These are phyloP conservation scores for Varanus komodoensis DNA, from an alignment of 2,113 vertebrate species.

Conservation along the genomic window DNA sequence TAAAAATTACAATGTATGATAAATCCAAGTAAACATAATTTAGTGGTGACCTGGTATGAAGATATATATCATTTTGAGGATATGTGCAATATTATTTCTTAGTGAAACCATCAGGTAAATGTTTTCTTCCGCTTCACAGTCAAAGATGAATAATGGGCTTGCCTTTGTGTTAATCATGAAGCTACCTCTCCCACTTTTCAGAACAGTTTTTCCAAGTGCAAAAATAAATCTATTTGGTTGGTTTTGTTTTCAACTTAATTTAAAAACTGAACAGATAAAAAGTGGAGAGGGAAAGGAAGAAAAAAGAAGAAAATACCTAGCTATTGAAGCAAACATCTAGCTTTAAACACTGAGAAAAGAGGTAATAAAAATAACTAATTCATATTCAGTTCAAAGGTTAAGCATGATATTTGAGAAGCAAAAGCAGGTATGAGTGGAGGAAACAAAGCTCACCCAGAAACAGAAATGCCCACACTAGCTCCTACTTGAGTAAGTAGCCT, in stretches of 20 bases:
- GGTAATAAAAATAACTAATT: background rate
- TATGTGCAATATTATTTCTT: background rate
- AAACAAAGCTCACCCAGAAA: background rate
- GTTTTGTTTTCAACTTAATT: background rate
- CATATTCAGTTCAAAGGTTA: background rate
- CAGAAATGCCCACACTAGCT: background rate
- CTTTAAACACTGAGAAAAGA: background rate
- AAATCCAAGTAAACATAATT: background rate
- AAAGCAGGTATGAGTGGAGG: background rate
- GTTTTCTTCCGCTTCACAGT: background rate
- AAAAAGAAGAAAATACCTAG: too few relatives aligned
- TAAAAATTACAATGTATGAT: background rate
- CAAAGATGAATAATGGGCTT: background rate
- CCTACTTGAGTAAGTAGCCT: background rate
- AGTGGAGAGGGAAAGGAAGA: background rate
- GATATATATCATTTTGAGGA: background rate
- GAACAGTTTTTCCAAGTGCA: background rate
- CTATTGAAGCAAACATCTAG: background rate
- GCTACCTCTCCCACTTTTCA: background rate
- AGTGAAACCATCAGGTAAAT: background rate
- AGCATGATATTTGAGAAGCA: background rate
- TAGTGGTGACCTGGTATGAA: background rate
- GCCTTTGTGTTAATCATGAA: background rate
- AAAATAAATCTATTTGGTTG: background rate
- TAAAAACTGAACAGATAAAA: background rate